Conservation (phyloP, 2,113 vertebrate species). For the Menura novaehollandiae region DNA sequence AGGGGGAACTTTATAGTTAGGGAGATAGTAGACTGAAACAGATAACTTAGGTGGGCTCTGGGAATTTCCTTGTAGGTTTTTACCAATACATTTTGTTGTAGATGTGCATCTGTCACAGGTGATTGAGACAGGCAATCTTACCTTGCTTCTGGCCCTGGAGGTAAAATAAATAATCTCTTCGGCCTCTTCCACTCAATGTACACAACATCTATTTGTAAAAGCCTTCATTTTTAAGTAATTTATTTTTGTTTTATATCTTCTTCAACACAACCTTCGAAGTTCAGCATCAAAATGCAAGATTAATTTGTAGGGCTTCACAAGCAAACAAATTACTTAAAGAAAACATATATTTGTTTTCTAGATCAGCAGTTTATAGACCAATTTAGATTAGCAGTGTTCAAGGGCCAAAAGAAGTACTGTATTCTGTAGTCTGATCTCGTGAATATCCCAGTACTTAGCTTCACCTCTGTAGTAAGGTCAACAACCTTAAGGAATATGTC, state of each 20-base stretch:
- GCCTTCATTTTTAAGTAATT: background rate
- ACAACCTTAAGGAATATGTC: background rate
- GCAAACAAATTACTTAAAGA: background rate
- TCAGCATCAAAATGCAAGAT: background rate
- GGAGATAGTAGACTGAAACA: background rate
- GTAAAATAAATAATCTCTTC: background rate
- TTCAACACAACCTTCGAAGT: background rate
- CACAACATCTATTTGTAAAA: background rate
- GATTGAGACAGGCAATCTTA: background rate
- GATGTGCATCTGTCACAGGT: background rate
- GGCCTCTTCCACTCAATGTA: background rate
- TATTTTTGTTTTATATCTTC: background rate
- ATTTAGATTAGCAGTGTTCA: background rate
- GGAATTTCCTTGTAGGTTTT: background rate
- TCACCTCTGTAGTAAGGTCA: background rate
- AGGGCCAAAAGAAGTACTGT: background rate
- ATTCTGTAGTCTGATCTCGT: background rate
- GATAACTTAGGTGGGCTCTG: background rate
- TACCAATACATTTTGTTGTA: background rate
- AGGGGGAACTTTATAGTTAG: background rate
- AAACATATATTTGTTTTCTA: background rate
- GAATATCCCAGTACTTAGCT: background rate
- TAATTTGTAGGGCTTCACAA: background rate
- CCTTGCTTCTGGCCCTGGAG: background rate
- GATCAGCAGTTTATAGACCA: background rate